Conservation (phyloP, 2,888 invertebrate genomes). For the Dryadula phaetusa region DNA sequence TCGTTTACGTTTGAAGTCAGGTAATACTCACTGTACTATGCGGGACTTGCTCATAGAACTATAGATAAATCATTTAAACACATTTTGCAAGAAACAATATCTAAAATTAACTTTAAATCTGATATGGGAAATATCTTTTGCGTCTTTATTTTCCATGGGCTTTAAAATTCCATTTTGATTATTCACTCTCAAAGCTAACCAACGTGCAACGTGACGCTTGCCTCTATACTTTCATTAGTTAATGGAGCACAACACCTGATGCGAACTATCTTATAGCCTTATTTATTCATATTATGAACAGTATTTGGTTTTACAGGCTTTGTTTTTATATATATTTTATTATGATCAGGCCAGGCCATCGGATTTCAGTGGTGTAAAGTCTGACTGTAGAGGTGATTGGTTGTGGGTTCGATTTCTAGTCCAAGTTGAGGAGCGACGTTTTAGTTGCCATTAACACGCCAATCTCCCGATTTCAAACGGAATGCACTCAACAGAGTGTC, state of each 20-base stretch:
- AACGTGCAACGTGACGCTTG: slow-evolving; percentile 29
- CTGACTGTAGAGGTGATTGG: too few relatives aligned
- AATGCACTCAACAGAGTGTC: too few relatives aligned
- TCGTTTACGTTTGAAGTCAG: too few relatives aligned
- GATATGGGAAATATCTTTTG: background rate
- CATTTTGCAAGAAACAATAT: background rate
- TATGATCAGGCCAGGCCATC: too few relatives aligned
- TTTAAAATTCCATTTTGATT: slow-evolving; percentile 21
- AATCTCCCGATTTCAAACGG: too few relatives aligned
- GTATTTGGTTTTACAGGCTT: slow-evolving; percentile 6
- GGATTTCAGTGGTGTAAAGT: too few relatives aligned
- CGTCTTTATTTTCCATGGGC: background rate
- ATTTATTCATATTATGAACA: slow-evolving; percentile 34
- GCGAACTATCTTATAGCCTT: slow-evolving; percentile 34
- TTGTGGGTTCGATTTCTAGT: too few relatives aligned
- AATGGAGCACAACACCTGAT: slow-evolving; percentile 42
- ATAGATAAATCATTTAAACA: too few relatives aligned
- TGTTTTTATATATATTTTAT: background rate
- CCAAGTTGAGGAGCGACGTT: too few relatives aligned
- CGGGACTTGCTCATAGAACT: too few relatives aligned
- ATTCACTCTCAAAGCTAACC: slow-evolving; percentile 25
- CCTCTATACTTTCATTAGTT: slow-evolving; percentile 41
- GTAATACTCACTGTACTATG: too few relatives aligned
- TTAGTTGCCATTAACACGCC: too few relatives aligned
- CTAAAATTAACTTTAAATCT: background rate